Percentiles rank a stretch among this genome's conserved stretches.
These are phyloP conservation scores for Mesocricetus auratus DNA, from an alignment of 2,113 vertebrate species.

Conservation along the genomic window DNA sequence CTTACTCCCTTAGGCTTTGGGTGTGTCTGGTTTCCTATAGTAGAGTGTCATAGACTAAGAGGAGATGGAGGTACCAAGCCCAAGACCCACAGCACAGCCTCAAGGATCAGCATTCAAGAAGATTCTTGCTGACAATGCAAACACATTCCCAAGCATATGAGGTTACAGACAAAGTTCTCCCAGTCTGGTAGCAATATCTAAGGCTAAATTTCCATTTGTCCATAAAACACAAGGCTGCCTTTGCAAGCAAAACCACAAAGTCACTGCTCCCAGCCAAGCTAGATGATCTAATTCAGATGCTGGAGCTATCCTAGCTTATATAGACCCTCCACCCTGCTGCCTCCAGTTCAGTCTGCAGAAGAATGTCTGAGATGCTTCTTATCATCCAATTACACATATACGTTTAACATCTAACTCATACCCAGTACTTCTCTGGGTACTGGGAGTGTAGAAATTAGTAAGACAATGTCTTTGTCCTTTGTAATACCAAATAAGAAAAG, in stretches of 20 bases:
- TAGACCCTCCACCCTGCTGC: background rate
- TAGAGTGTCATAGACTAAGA: slow-evolving; percentile 34
- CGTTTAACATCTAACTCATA: background rate
- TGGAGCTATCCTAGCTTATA: background rate
- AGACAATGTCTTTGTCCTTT: background rate
- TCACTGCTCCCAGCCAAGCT: background rate
- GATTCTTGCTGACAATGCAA: background rate
- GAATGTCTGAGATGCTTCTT: background rate
- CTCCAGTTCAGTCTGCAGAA: background rate
- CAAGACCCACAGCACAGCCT: slow-evolving; percentile 10
- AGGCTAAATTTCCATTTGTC: slow-evolving; percentile 37
- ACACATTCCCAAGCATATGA: background rate
- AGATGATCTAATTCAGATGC: background rate
- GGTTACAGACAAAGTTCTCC: background rate
- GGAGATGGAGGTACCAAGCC: slow-evolving; percentile 48
- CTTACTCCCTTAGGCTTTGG: slow-evolving; percentile 44
- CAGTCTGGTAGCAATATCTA: background rate
- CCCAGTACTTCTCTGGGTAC: background rate
- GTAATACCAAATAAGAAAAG: background rate
- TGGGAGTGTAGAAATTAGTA: background rate
- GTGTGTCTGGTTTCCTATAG: slow-evolving; percentile 4
- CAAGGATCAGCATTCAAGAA: background rate
- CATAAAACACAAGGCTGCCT: background rate
- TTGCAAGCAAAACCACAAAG: background rate
- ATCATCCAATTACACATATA: background rate